A percentile compares a stretch with the other conserved stretches of the same genome.
phyloP scores from a whole-genome alignment of 1,140 invertebrate species.

The Trypoxylus dichotomus region DNA sequence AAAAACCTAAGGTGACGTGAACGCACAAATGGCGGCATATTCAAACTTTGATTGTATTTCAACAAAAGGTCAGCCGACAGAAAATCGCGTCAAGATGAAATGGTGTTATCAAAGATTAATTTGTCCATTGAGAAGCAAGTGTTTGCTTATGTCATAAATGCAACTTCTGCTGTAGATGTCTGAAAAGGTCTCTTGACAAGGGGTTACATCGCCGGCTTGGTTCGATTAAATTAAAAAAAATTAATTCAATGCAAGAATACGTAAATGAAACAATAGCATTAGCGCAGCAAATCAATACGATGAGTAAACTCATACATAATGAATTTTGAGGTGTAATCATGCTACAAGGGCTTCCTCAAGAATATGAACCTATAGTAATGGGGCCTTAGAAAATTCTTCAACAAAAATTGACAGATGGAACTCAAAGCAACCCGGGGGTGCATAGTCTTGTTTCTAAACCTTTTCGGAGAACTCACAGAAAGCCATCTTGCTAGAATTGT shows the following conservation, averaged over 20 bases:
- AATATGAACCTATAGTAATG: constrained; percentile 48
- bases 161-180: neutral
- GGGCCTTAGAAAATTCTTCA: constrained; percentile 49
- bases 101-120: neutral
- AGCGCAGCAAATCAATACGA: constrained; percentile 27
- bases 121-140: constrained; percentile 4
- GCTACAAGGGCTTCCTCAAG: constrained; percentile 41
- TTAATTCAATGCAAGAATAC: constrained; percentile 26
- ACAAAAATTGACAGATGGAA: constrained; percentile 44
- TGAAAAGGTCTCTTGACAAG: constrained; percentile 28
- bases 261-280: constrained; percentile 30
- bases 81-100: neutral
- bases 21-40: too few species aligned
- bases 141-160: neutral
- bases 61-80: neutral
- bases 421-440: constrained; percentile 39
- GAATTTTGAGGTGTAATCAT: constrained; percentile 42
- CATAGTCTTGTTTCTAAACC: constrained; percentile 20
- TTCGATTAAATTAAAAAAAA: constrained; percentile 37
- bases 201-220: constrained; percentile 25
- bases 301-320: constrained; percentile 42
- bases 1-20: too few species aligned
- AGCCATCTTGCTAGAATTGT: constrained; percentile 35
- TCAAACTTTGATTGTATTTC: too few species aligned
- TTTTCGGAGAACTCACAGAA: constrained; percentile 29